Evolutionary conservation across 2,113 vertebrate genomes (phyloP).

Genomic region (Solenodon paradoxus): DNA sequence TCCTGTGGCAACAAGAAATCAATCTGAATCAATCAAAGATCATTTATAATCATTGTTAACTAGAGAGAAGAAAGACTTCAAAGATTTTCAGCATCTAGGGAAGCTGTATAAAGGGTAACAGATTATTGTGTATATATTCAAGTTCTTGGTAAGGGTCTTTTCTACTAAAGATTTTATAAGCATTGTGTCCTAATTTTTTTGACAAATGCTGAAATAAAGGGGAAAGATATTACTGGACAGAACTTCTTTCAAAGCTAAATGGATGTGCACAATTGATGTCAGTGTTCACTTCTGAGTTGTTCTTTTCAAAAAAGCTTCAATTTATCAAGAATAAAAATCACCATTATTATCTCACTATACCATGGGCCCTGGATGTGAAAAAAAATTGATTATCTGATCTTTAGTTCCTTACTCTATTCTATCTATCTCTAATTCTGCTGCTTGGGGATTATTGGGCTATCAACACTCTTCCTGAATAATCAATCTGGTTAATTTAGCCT

Average conservation of each 20-base stretch:
- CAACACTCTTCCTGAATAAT: conserved; percentile 71
- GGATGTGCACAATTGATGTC: neutral
- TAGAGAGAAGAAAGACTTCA: conserved; percentile 14
- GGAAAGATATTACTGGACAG: neutral
- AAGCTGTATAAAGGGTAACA: neutral
- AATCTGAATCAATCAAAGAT: neutral
- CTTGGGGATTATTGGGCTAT: conserved; percentile 48
- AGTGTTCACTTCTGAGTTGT: conserved; percentile 5
- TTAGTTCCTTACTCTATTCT: conserved; percentile 40
- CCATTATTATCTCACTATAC: conserved; percentile 64
- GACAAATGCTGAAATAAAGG: neutral
- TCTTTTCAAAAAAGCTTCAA: conserved; percentile 29
- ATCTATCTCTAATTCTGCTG: conserved; percentile 49
- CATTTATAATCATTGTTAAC: neutral
- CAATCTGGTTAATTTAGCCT: conserved; percentile 68
- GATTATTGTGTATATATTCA: conserved; percentile 2
- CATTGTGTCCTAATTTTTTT: neutral
- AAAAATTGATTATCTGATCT: conserved; percentile 58
- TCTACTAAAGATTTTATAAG: neutral
- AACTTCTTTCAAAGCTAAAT: neutral
- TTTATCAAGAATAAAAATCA: conserved; percentile 61
- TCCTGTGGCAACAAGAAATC: neutral
- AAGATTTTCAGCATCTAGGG: neutral
- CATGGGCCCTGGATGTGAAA: conserved; percentile 59
- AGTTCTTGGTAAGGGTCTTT: neutral